Evolutionary conservation across 2,113 vertebrate genomes (phyloP).

Genomic region (Prunella himalayana): DNA sequence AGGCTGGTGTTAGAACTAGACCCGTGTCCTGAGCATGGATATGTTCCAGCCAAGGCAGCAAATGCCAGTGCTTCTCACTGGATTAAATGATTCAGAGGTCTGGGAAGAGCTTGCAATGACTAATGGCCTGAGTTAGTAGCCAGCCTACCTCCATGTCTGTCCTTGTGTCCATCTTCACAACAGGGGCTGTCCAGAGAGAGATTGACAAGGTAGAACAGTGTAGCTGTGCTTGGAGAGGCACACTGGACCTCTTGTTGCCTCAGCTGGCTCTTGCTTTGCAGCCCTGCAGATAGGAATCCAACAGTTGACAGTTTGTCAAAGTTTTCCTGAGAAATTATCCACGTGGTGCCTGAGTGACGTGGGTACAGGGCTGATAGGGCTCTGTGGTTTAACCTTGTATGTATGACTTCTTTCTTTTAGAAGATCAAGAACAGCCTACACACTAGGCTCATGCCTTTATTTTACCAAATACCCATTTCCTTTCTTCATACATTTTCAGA

Average conservation of each 20-base stretch:
- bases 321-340: background rate
- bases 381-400: background rate
- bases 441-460: background rate
- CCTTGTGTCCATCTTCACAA: fast-evolving
- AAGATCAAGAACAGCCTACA: background rate
- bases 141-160: background rate
- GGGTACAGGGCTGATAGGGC: background rate
- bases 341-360: fast-evolving
- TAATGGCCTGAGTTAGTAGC: background rate
- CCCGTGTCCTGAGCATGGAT: background rate
- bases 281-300: background rate
- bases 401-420: background rate
- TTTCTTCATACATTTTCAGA: background rate
- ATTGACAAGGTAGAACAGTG: background rate
- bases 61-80: background rate
- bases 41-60: background rate
- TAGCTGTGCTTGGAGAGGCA: background rate
- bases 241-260: background rate
- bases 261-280: background rate
- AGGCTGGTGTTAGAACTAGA: background rate
- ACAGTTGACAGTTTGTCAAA: background rate
- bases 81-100: conserved; percentile 1
- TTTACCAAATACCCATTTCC: background rate
- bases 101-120: background rate
- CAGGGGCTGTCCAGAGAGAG: background rate